A percentile compares a stretch with the other conserved stretches of the same genome.
phyloP scores from a whole-genome alignment of 2,888 invertebrate genomes.

The Pheosia gnoma region DNA sequence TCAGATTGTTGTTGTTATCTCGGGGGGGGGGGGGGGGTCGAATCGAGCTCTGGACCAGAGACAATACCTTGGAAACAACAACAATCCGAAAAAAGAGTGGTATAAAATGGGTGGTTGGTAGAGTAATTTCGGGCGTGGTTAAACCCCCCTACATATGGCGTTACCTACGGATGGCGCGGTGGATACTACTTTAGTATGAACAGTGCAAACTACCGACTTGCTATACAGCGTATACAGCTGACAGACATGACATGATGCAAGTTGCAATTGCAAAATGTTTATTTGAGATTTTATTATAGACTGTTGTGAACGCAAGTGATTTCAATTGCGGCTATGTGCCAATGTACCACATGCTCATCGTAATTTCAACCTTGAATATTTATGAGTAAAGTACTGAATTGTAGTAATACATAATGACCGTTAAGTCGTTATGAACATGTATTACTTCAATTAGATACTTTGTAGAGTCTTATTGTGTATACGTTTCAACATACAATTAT shows the following conservation, averaged over 20 bases:
- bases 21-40: too few species aligned
- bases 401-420: neutral
- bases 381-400: neutral
- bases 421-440: neutral
- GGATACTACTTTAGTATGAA: neutral
- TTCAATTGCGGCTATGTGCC: neutral
- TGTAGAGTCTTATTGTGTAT: too few species aligned
- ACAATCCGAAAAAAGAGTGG: too few species aligned
- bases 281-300: slow-evolving; percentile 15
- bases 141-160: too few species aligned
- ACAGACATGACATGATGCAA: slow-evolving; percentile 21
- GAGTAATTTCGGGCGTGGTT: too few species aligned
- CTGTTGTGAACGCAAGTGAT: slow-evolving; percentile 9
- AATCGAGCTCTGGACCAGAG: too few species aligned
- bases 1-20: too few species aligned
- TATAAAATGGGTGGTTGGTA: too few species aligned
- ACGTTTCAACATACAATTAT: too few species aligned
- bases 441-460: too few species aligned
- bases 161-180: too few species aligned
- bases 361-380: neutral
- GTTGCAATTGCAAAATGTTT: slow-evolving; percentile 27
- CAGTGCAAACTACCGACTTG: slow-evolving; percentile 18
- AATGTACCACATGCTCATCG: neutral
- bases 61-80: too few species aligned
- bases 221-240: slow-evolving; percentile 15